phyloP scores from a whole-genome alignment of 2,888 invertebrate genomes.

The Conomelus anceps region DNA sequence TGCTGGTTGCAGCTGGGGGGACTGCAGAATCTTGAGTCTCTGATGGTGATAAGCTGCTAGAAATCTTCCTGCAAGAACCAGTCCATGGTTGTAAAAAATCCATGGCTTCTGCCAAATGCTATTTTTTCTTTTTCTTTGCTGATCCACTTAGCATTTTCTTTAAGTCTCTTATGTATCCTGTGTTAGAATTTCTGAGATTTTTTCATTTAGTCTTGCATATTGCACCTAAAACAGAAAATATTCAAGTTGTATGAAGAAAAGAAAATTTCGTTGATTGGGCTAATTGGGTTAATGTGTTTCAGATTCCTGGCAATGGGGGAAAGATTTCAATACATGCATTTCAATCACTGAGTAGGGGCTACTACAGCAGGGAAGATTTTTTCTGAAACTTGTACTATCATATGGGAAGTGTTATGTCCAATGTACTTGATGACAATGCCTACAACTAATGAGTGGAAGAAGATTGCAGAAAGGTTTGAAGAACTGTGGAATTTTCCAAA shows the following conservation, averaged over 20 bases:
- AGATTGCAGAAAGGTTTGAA: slow-evolving; percentile 17
- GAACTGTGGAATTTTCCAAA: slow-evolving; percentile 19
- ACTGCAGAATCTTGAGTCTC: no score
- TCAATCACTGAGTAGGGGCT: slow-evolving; percentile 21
- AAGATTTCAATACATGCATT: slow-evolving; percentile 17
- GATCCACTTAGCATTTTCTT: neutral
- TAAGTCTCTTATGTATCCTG: slow-evolving; percentile 15
- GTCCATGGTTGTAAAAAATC: neutral
- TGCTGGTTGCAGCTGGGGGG: no score
- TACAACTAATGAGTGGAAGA: slow-evolving; percentile 16
- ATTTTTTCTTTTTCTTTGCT: neutral
- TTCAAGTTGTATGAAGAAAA: no score
- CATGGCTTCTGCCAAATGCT: neutral
- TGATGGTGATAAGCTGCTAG: neutral
- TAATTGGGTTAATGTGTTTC: no score
- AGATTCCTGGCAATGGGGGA: slow-evolving; percentile 22
- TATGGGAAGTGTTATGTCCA: slow-evolving; percentile 18
- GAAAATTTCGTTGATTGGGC: no score
- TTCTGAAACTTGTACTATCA: slow-evolving; percentile 1
- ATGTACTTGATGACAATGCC: slow-evolving; percentile 23
- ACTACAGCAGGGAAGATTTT: slow-evolving; percentile 23
- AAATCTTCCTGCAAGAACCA: neutral
- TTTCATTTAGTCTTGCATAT: slow-evolving; percentile 25
- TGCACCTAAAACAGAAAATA: slow-evolving; percentile 21
- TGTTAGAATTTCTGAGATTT: slow-evolving; percentile 17